Base-by-base conservation (phyloP, 2,888 invertebrate species). In the Acleris sparsana region DNA sequence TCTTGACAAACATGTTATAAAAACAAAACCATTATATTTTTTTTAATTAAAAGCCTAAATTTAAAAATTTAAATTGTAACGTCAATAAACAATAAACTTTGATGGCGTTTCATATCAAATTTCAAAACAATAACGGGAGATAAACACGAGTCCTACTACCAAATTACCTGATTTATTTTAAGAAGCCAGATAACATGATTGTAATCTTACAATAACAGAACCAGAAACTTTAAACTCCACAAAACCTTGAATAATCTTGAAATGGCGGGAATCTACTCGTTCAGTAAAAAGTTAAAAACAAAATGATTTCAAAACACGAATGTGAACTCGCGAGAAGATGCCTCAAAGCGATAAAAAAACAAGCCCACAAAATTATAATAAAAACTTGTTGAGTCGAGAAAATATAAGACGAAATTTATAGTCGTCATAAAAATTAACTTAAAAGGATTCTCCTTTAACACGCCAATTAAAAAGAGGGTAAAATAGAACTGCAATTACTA, bases 401-500 rank as follows among this genome's bases (percentile, higher is more conserved):
- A 33, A 33, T 48, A 58, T 49, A 59, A 17, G 11, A 18, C 13
- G 18, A 18, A 5, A 9, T 58, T 58, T 48, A 49, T 16, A 33
- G 5, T 29, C 6, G n/a, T 20, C 33, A 49, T 59, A 48, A 46
- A 44, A 46, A 16, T 17, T 46, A 6, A 48, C 17, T 11, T 55
- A 39, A 39, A 39, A 43, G 11, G 5, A 39, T 16, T 18, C 5
- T 33, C 25, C 39, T 17, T 5, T n/a, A 49, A 17, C 33, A 51
- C 22, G n/a, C n/a, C 22, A 13, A 56, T 39, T 51, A 22, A 13
- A 55, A 5, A 44, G 29, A 33, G 39, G 43, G 20, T 16, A 9
- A 69, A 69, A 64, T 70, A 66, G 63, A 67, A 66, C 58, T 64
- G 69, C 69, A 73, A 77, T 71, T 6, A 33, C 18, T 5, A 6